A percentile compares a stretch with the other conserved stretches of the same genome.
Conservation (phyloP, 2,888 invertebrate genomes). For the Noctua fimbriata region DNA sequence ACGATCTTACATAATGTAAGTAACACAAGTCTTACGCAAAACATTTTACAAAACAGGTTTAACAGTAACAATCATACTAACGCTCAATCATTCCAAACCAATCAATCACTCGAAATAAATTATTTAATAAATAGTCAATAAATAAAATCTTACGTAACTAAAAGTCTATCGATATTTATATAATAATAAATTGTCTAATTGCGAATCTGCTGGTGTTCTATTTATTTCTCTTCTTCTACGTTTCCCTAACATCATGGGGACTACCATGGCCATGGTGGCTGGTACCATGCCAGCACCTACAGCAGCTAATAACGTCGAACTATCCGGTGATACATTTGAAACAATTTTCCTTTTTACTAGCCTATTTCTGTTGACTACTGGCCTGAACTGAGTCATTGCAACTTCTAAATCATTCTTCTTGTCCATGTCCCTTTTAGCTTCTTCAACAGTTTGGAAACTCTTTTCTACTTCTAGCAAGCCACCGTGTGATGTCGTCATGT, state of each 20-base stretch:
- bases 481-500: slow-evolving; percentile 93
- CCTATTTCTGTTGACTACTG: slow-evolving; percentile 78
- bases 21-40: slow-evolving; percentile 37
- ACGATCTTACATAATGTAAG: slow-evolving; percentile 37
- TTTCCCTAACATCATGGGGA: slow-evolving; percentile 93
- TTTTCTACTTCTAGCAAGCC: slow-evolving; percentile 94
- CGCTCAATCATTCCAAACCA: slow-evolving; percentile 51
- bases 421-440: slow-evolving; percentile 87
- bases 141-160: slow-evolving; percentile 56
- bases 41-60: slow-evolving; percentile 37
- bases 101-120: slow-evolving; percentile 49
- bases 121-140: slow-evolving; percentile 64
- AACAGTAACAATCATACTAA: slow-evolving; percentile 27
- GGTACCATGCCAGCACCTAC: slow-evolving; percentile 95
- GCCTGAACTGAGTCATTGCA: slow-evolving; percentile 77
- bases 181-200: slow-evolving; percentile 75
- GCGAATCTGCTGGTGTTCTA: slow-evolving; percentile 63
- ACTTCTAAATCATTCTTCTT: slow-evolving; percentile 81
- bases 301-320: slow-evolving; percentile 92
- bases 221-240: slow-evolving; percentile 80
- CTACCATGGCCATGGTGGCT: slow-evolving; percentile 95
- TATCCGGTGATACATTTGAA: slow-evolving; percentile 85
- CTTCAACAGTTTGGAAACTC: slow-evolving; percentile 93
- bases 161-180: slow-evolving; percentile 67
- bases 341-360: slow-evolving; percentile 80